Evolutionary conservation across 2,113 vertebrate genomes (phyloP), one percentile per base, ranked within the genome.

Genomic region (Eonycteris spelaea): DNA sequence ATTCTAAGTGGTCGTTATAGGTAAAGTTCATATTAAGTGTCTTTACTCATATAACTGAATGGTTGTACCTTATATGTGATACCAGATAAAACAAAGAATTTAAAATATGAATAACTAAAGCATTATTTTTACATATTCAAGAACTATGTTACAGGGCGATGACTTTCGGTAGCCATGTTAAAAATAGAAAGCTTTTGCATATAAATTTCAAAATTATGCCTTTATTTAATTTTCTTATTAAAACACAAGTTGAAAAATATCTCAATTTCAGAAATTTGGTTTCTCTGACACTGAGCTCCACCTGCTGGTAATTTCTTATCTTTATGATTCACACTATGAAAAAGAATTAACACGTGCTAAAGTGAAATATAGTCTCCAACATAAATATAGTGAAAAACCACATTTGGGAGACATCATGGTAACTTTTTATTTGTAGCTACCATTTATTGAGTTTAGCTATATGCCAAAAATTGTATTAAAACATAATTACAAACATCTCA

Each of bases 281-380:
- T 98, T 74, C 85, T 95, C 77, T 97, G 67, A 82, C 82, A 97
- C 86, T 94, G 97, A 98, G 98, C 98, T 98, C 98, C 98, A 98
- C 82, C 98, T 98, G 93, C 97, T 98, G 98, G 98, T 90, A 97
- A 98, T 68, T 91, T 90, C 40, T 61, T 84, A 94, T 14, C 40
- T 89, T 91, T 68, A 48, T 1, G 16, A 88, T 95, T 77, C 94
- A 87, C 0, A 85, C 53, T 63, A 83, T 71, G 57, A 83, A 92
- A 89, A 91, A 61, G 0, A 67, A 68, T 26, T 68, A 74, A 89
- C 59, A 53, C 55, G 68, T 5, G 5, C 67, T 43, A 88, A 55
- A 63, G 30, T 57, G 26, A 26, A 96, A 82, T 77, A 65, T 13
- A 85, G 10, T 6, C 35, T 73, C 45, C 33, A 85, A 53, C 15